A percentile compares a stretch with the other conserved stretches of the same genome.
Conservation (phyloP, 2,113 vertebrate genomes). For the Seriola quinqueradiata region DNA sequence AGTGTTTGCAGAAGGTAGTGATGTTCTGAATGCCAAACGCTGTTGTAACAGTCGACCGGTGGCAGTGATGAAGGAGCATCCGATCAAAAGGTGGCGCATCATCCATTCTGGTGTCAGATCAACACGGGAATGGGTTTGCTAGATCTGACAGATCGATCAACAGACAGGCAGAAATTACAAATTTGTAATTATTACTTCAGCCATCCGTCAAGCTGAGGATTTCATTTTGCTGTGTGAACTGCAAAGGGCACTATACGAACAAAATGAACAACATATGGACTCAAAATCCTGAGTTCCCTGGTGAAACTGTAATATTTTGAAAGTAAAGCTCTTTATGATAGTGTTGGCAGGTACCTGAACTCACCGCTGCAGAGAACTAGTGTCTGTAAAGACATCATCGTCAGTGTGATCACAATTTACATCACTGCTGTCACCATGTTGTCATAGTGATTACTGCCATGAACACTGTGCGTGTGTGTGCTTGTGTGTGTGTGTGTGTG, state of each 20-base stretch:
- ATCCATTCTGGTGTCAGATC: slow-evolving; percentile 50
- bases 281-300: neutral
- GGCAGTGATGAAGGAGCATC: slow-evolving; percentile 45
- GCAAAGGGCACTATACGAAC: neutral
- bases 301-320: neutral
- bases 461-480: neutral
- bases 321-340: neutral
- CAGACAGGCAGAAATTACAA: slow-evolving; percentile 7
- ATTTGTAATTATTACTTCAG: slow-evolving; percentile 38
- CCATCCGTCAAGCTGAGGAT: slow-evolving; percentile 45
- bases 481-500: neutral
- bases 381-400: neutral
- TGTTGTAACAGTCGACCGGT: neutral
- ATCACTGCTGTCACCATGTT: neutral
- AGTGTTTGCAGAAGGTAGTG: slow-evolving; percentile 7
- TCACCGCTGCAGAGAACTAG: slow-evolving; percentile 50
- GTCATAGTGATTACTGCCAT: slow-evolving; percentile 14
- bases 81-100: slow-evolving; percentile 26
- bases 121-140: neutral
- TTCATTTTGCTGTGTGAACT: slow-evolving; percentile 11
- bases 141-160: slow-evolving; percentile 36
- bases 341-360: slow-evolving; percentile 3
- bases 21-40: slow-evolving; percentile 29
- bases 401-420: slow-evolving; percentile 1
- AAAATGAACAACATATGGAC: neutral